A percentile compares a stretch with the other conserved stretches of the same genome.
Evolutionary conservation across 2,113 vertebrate species (phyloP).

Genomic region (Sander lucioperca): DNA sequence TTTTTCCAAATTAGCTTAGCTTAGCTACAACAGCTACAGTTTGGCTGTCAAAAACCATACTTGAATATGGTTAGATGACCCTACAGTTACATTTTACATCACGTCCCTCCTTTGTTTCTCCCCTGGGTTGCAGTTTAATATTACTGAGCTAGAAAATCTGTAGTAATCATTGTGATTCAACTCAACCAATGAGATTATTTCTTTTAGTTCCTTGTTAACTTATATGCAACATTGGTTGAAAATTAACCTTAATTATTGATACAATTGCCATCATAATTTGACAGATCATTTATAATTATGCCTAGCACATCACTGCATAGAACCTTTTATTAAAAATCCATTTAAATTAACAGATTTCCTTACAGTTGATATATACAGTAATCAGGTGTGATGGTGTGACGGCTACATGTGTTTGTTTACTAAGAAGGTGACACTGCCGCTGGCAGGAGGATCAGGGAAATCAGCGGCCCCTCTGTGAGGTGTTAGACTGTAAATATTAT

Average conservation of each 20-base stretch:
- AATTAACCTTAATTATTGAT: background rate
- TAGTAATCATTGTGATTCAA: background rate
- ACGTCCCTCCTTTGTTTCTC: background rate
- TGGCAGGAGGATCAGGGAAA: slow-evolving; percentile 57
- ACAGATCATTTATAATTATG: background rate
- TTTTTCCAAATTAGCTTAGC: background rate
- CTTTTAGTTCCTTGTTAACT: background rate
- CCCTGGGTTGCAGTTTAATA: background rate
- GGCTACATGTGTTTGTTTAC: slow-evolving; percentile 58
- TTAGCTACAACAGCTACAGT: too few species aligned
- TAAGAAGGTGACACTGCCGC: slow-evolving; percentile 42
- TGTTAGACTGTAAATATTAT: slow-evolving; percentile 84
- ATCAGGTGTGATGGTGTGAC: background rate
- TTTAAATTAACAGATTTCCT: background rate
- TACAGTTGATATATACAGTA: background rate
- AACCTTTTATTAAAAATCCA: background rate
- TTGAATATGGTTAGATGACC: background rate
- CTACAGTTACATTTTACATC: background rate
- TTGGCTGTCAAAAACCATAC: background rate
- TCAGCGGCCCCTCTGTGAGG: slow-evolving; percentile 66
- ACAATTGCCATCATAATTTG: background rate
- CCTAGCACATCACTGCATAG: background rate
- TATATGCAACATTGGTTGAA: background rate
- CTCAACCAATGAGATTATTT: background rate
- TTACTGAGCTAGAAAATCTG: background rate